Evolutionary conservation across 2,797 vertebrate species (phyloP).

Genomic region (Coranthus polyacanthus): DNA sequence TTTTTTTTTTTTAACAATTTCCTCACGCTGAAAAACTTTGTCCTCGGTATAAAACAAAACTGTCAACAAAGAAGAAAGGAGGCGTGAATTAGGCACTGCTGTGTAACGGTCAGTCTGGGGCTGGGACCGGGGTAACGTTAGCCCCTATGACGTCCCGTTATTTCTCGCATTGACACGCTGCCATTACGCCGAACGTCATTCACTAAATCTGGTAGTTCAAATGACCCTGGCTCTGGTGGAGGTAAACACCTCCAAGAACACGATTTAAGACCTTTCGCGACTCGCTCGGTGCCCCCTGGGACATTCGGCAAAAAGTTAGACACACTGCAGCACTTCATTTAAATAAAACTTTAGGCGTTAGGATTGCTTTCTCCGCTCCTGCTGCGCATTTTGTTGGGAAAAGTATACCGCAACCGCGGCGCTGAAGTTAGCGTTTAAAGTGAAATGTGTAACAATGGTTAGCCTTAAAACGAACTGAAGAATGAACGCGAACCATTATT

Average conservation of each 20-base stretch:
- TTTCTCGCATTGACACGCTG: slow-evolving; percentile 43
- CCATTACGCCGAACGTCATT: slow-evolving; percentile 47
- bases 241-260: not conserved
- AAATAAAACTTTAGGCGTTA: slow-evolving; percentile 46
- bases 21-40: slow-evolving; percentile 64
- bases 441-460: not conserved
- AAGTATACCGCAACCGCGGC: not conserved
- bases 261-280: slow-evolving; percentile 5
- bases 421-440: not conserved
- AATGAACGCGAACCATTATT: too few relatives aligned
- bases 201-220: slow-evolving; percentile 50
- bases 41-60: slow-evolving; percentile 63
- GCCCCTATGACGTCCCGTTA: slow-evolving; percentile 63
- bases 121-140: slow-evolving; percentile 5
- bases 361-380: too few relatives aligned
- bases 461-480: not conserved
- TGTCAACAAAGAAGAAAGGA: slow-evolving; percentile 72
- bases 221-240: not conserved
- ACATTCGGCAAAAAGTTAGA: slow-evolving; percentile 15
- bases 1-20: too few relatives aligned
- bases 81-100: slow-evolving; percentile 61
- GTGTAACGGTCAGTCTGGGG: slow-evolving; percentile 56
- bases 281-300: not conserved
- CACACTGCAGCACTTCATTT: slow-evolving; percentile 14
- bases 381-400: not conserved